These are phyloP conservation scores for Hypomecis punctinalis DNA, from an alignment of 2,888 invertebrate genomes.

Conservation along the genomic window DNA sequence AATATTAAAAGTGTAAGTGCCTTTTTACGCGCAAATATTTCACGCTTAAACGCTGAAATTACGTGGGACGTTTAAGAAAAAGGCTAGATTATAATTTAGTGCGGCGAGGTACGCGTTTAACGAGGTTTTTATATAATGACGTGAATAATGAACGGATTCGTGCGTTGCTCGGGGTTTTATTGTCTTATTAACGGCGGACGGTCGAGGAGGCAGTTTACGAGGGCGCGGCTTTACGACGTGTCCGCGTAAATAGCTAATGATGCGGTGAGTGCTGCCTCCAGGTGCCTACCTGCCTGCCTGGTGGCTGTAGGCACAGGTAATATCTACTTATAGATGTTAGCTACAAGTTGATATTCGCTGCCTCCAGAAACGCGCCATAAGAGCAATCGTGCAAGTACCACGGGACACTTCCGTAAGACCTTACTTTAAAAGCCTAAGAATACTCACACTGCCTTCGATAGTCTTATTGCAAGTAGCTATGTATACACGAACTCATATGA, in stretches of 20 bases:
- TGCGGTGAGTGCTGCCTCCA: constrained; percentile 24
- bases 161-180: constrained; percentile 39
- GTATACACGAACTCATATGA: no score
- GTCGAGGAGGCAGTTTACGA: constrained; percentile 33
- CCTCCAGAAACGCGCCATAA: no score
- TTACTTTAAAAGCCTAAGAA: no score
- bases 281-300: background rate
- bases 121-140: constrained; percentile 42
- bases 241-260: constrained; percentile 34
- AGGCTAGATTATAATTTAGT: constrained; percentile 40
- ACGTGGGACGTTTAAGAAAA: constrained; percentile 33
- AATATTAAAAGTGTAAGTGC: constrained; percentile 32
- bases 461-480: no score
- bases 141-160: constrained; percentile 43
- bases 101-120: constrained; percentile 32
- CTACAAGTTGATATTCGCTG: no score
- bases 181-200: constrained; percentile 41
- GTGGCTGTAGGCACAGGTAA: background rate
- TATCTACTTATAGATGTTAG: no score
- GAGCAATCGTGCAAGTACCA: no score
- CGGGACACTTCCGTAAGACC: no score
- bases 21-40: constrained; percentile 32
- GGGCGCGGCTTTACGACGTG: constrained; percentile 31
- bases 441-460: no score
- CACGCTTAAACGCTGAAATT: constrained; percentile 26